Evolutionary conservation across 2,888 invertebrate species (phyloP), one percentile per base, ranked within the genome.

Genomic region (Cheilosia urbana): DNA sequence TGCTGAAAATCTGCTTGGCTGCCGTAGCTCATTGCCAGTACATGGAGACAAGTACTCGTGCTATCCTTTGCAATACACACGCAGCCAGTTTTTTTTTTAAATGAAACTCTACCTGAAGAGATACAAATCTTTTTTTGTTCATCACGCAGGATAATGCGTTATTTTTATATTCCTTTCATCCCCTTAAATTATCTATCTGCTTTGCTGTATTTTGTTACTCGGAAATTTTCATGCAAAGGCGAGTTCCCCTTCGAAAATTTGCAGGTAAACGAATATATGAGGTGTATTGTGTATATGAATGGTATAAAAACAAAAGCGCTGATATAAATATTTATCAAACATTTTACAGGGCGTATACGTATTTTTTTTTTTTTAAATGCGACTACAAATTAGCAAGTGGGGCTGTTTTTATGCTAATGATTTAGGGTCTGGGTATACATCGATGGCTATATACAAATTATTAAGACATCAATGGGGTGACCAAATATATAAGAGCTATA

Each of bases 301-400:
- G 21, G 21, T 37, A 30, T 37, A 19, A 30, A 30, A 53, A 49
- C 21, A 58, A 34, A 6, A 30, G 27, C 19, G 5, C 15, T 49
- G 49, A 19, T 37, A 24, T 30, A 30, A 19, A 63, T 24, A 58
- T 58, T 71, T 58, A 24, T 11, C 6, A 27, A 49, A 55, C 7
- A 24, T 27, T 40, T 69, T 55, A 7, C 15, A 42, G 45, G 53
- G 68, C 68, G 68, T 68, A 68, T 68, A 68, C 68, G 68, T 45
- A 69, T 57, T 69, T 69, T 57, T 69, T 69, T 69, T 57, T 69
- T 69, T 69, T 57, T 69, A 57, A 57, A 69, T 69, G 45, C 30
- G 68, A 1, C 42, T 57, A 69, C 45, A 69, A 69, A 69, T 69
- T 69, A 69, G 45, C 13, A 30, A 40, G 53, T 19, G 37, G 13